Conservation (phyloP, 2,797 vertebrate species). For the Hyperoplus lanceolatus region DNA sequence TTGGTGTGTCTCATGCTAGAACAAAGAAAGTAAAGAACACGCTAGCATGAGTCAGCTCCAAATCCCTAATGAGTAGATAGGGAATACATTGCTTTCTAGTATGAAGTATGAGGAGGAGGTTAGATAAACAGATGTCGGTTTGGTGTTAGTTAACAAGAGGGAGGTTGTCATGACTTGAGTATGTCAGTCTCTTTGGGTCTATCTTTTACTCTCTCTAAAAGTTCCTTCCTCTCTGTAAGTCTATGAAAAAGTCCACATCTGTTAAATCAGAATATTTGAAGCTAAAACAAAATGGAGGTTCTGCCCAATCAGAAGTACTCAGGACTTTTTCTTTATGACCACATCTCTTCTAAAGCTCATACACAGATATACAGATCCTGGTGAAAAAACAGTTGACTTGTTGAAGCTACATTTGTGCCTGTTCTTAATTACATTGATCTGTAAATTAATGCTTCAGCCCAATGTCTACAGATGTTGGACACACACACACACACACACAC, state of each 20-base stretch:
- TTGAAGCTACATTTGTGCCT: too few relatives aligned
- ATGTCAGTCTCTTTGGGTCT: slow-evolving; percentile 19
- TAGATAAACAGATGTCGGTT: slow-evolving; percentile 22
- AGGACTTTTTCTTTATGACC: too few relatives aligned
- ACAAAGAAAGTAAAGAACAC: slow-evolving; percentile 35
- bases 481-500: too few relatives aligned
- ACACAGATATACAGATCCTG: too few relatives aligned
- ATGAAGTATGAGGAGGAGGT: slow-evolving; percentile 23
- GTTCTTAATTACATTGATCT: too few relatives aligned
- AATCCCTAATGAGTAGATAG: slow-evolving; percentile 36
- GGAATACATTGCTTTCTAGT: slow-evolving; percentile 42
- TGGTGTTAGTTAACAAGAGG: slow-evolving; percentile 49
- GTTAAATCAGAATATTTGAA: too few relatives aligned
- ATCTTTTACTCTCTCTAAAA: slow-evolving; percentile 27
- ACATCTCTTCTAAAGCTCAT: too few relatives aligned
- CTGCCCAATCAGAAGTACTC: too few relatives aligned
- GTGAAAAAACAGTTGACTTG: too few relatives aligned
- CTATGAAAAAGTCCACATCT: background rate
- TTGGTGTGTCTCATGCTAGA: slow-evolving; percentile 14
- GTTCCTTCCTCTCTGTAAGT: slow-evolving; percentile 16
- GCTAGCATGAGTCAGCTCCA: slow-evolving; percentile 30
- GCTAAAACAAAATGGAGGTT: too few relatives aligned
- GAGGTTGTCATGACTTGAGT: slow-evolving; percentile 44
- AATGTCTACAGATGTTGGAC: too few relatives aligned
- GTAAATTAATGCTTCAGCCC: too few relatives aligned